Evolutionary conservation across 2,888 invertebrate species (phyloP).

Genomic region (Halictus quadricinctus): DNA sequence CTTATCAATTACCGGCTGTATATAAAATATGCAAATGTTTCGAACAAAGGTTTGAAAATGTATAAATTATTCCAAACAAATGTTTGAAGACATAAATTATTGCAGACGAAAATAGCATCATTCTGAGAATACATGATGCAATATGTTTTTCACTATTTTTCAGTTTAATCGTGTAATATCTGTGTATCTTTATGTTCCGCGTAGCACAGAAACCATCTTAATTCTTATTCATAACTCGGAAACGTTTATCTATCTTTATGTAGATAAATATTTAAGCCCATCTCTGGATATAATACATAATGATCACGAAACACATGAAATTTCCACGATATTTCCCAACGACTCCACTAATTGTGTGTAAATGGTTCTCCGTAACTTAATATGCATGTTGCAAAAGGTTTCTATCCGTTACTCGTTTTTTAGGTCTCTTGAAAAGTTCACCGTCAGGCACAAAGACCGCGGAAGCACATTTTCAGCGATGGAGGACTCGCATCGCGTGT

Average conservation of each 20-base stretch:
- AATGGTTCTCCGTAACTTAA: background rate
- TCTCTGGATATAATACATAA: background rate
- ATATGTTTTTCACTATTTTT: background rate
- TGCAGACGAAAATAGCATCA: background rate
- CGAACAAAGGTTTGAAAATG: background rate
- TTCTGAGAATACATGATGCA: background rate
- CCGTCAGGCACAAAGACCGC: slow-evolving; percentile 22
- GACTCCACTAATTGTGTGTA: background rate
- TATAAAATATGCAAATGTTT: background rate
- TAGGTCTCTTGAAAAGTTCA: background rate
- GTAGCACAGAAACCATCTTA: background rate
- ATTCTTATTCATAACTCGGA: background rate
- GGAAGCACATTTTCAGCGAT: slow-evolving; percentile 28
- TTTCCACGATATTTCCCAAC: background rate
- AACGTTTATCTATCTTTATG: background rate
- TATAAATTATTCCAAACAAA: background rate
- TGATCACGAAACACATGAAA: background rate
- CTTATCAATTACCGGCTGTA: background rate
- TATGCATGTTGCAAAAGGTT: background rate
- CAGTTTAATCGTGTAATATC: background rate
- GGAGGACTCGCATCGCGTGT: slow-evolving; percentile 30
- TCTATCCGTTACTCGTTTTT: background rate
- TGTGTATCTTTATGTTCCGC: background rate
- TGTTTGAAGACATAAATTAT: background rate
- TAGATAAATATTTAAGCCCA: background rate